Base-by-base conservation (phyloP, 1,140 invertebrate species). In the Ceratoteleas bidentatus region DNA sequence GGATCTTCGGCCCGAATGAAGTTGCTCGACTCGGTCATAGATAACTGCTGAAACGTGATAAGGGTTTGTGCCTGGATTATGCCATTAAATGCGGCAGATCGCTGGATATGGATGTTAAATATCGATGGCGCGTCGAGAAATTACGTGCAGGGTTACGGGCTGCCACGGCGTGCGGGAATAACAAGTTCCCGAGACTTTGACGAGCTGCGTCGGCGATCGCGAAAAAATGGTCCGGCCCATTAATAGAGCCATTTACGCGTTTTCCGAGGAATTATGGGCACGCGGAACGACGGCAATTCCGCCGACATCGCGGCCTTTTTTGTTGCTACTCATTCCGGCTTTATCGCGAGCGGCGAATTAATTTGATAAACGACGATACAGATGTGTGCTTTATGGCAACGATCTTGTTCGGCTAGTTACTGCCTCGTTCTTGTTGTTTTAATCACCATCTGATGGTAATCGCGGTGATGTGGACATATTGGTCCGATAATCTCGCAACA, bases 21-120 rank as follows among this genome's bases (percentile, higher is more conserved):
- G 64, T 87, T 84, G 36, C 47, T 47, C 33, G 52, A 38, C 57
- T 83, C 75, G 56, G 76, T 66, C 76, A 76, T 53, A 74, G 70
- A 83, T 85, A 82, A 81, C 79, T 70, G 76, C 58, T 83, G 70
- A 79, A 76, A 82, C 82, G 78, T 81, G 83, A 86, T 86, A 73
- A 62, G 79, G 70, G 79, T 85, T 78, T 84, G 83, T 70, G 68
- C 80, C 58, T 54, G 77, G 75, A 88, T 87, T 85, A 87, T 86
- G 84, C 79, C 62, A 87, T 87, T 88, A 88, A 81, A 58, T 49
- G 64, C 70, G 16, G 72, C 57, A 80, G 81, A 86, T 86, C 73
- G 74, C 69, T 81, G 66, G 75, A 84, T 87, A 84, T 84, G 72
- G 84, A 85, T 87, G 83, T 85, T 87, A 81, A 86, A 85, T 84